Evolutionary conservation across 1,140 invertebrate genomes (phyloP), one percentile per base, ranked within the genome.

Genomic region (Magallana angulata): DNA sequence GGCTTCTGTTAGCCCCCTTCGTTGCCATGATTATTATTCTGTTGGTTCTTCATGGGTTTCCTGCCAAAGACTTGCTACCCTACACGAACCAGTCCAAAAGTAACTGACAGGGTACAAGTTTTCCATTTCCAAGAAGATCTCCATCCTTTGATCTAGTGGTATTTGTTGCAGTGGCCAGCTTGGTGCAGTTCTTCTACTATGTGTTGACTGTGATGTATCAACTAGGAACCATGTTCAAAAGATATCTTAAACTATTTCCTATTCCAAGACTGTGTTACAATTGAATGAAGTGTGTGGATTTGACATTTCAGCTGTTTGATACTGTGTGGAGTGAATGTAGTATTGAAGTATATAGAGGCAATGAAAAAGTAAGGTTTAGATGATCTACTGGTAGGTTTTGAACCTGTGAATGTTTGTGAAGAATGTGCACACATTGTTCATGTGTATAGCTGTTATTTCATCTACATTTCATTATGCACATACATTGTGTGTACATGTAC

Each of bases 61-160:
- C 93, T 71, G 91, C 91, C 14, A 92, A 92, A 89, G 93, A 93
- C 89, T 88, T 93, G 16, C 86, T 93, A 30, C 93, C 93, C n/a
- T 87, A 92, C 64, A 93, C 91, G 59, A 86, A 91, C n/a, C 90
- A 91, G 30, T 87, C 84, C 14, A 93, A 93, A 76, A 89, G 60
- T 24, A 88, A 89, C 81, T 91, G 82, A 89, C 84, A 89, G 24
- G 9, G 36, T 36, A 11, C 8, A 36, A 48, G 36, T 48, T 48
- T 48, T 48, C 7, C 36, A 30, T 30, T 76, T 76, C n/a, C 36
- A 8, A 36, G 7, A 3, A 30, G 68, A 76, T 76, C 68, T 76
- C 68, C 30, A 36, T 30, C 7, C 1, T 71, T 18, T 71, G 11
- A 7, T 18, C 18, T 1, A 24, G 18, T 71, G 18, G 9, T 24